Evolutionary conservation across 2,888 invertebrate genomes (phyloP).

Genomic region (Protonemura montana): DNA sequence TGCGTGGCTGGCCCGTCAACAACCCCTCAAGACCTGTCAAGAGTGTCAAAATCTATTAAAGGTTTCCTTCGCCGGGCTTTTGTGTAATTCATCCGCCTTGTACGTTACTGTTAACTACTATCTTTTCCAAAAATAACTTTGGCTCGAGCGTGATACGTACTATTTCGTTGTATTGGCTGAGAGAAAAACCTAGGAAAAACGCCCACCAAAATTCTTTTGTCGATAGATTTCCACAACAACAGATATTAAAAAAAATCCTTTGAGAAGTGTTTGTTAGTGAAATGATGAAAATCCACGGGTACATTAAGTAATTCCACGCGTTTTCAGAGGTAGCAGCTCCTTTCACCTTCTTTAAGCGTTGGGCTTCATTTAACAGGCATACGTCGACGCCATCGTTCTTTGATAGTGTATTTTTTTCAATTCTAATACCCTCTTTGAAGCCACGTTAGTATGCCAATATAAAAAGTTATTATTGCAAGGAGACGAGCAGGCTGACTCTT

Average conservation of each 20-base stretch:
- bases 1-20: neutral
- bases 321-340: neutral
- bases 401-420: constrained; percentile 2
- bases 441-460: neutral
- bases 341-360: neutral
- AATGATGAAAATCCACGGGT: neutral
- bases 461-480: neutral
- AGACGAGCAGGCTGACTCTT: neutral
- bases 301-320: neutral
- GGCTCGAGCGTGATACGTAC: neutral
- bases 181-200: neutral
- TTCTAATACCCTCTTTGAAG: neutral
- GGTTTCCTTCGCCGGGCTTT: constrained; percentile 1
- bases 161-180: neutral
- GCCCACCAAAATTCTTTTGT: neutral
- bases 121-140: neutral
- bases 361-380: neutral
- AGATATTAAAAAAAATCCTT: neutral
- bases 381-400: neutral
- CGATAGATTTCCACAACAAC: neutral
- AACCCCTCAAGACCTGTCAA: neutral
- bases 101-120: neutral
- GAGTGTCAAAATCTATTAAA: constrained; percentile 30
- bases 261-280: neutral
- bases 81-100: neutral